Percentiles rank a stretch among this genome's conserved stretches.
phyloP scores from a whole-genome alignment of 2,113 vertebrate species.

The Phyllostomus hastatus region DNA sequence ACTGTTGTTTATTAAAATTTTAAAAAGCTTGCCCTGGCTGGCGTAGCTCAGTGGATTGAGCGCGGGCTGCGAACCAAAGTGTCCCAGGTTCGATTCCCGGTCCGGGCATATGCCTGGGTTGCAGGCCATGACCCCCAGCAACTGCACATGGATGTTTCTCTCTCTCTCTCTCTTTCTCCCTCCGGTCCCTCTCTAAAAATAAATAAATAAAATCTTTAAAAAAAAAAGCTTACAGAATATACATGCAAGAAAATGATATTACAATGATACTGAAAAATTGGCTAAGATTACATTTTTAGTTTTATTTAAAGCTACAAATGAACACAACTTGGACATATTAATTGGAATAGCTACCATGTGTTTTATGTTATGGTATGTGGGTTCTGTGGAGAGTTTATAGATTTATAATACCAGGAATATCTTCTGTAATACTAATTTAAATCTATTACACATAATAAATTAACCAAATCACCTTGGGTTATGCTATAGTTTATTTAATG shows the following conservation, averaged over 20 bases:
- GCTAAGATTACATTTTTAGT: neutral
- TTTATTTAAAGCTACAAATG: neutral
- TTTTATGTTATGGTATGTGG: neutral
- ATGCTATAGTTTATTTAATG: neutral
- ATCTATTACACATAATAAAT: neutral
- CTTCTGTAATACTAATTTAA: constrained; percentile 1
- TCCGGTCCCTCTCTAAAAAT: no score
- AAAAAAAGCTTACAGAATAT: neutral
- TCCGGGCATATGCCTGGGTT: no score
- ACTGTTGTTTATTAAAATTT: neutral
- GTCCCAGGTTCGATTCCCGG: no score
- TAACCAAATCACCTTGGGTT: neutral
- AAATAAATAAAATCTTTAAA: neutral
- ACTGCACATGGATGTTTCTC: no score
- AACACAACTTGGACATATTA: neutral
- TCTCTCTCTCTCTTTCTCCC: no score
- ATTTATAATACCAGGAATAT: neutral
- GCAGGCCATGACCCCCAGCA: no score
- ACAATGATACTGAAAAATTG: neutral
- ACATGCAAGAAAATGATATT: neutral
- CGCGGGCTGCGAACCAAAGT: no score
- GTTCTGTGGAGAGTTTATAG: neutral
- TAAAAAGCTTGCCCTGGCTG: neutral
- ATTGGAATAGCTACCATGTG: neutral
- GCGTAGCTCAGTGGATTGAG: no score